Evolutionary conservation across 2,888 invertebrate genomes (phyloP).

Genomic region (Proisotoma minuta): DNA sequence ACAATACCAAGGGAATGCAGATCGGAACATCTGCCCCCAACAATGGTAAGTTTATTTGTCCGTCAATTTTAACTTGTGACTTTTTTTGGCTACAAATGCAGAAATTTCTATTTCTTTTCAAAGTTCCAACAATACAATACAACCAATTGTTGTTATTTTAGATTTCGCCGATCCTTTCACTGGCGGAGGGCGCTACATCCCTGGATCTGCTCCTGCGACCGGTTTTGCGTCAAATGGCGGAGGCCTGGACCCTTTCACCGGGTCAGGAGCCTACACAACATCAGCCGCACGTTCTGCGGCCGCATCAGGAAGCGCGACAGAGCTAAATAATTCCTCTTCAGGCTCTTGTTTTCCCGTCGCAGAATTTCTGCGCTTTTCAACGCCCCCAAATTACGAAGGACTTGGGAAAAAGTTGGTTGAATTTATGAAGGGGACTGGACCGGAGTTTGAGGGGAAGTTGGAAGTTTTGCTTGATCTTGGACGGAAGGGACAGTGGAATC

Average conservation of each 20-base stretch:
- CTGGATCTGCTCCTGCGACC: constrained; percentile 51
- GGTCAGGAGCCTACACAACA: constrained; percentile 50
- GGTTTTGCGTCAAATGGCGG: constrained; percentile 43
- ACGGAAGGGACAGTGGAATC: constrained; percentile 22
- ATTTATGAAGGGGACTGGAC: constrained; percentile 38
- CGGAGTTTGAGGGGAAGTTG: constrained; percentile 21
- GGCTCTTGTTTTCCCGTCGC: constrained; percentile 49
- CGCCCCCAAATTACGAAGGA: constrained; percentile 48
- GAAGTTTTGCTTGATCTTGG: constrained; percentile 29
- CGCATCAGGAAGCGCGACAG: background rate
- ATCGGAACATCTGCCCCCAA: constrained; percentile 26
- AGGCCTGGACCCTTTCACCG: constrained; percentile 55
- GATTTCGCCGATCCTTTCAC: constrained; percentile 59
- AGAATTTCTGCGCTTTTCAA: constrained; percentile 50
- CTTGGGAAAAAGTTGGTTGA: constrained; percentile 50
- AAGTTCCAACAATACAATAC: too few species aligned
- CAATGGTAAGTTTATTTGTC: too few species aligned
- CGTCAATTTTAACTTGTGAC: too few species aligned
- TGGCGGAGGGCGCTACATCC: constrained; percentile 65
- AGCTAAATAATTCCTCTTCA: constrained; percentile 43
- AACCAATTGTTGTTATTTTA: too few species aligned
- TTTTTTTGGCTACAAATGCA: too few species aligned
- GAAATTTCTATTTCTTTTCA: too few species aligned
- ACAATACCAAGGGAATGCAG: constrained; percentile 63
- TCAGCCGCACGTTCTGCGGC: constrained; percentile 12